phyloP scores from a whole-genome alignment of 2,797 vertebrate genomes.

The Protosalanx chinensis region DNA sequence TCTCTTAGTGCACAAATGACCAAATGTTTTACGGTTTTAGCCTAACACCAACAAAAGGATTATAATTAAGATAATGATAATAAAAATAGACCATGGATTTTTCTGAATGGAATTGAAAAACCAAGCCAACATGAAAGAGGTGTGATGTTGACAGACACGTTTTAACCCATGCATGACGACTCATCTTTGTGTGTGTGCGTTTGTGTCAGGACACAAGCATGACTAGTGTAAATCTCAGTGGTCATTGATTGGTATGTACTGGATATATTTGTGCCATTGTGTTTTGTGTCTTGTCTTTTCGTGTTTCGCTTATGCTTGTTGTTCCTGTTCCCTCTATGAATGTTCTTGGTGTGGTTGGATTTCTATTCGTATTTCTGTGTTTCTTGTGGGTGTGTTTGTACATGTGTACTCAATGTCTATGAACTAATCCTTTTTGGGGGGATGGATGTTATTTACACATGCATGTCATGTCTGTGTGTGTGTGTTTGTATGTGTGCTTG shows the following conservation, averaged over 20 bases:
- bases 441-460: neutral
- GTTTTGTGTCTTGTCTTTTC: slow-evolving; percentile 4
- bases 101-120: neutral
- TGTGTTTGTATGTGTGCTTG: slow-evolving; percentile 14
- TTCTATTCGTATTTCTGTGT: slow-evolving; percentile 2
- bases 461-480: slow-evolving; percentile 12
- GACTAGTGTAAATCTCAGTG: slow-evolving; percentile 7
- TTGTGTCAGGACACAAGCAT: slow-evolving; percentile 10
- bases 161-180: slow-evolving; percentile 2
- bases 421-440: neutral
- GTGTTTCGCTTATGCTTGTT: neutral
- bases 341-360: neutral
- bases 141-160: neutral
- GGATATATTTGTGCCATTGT: neutral
- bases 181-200: neutral
- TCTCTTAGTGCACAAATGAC: too few relatives aligned
- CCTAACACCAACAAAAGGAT: too few relatives aligned
- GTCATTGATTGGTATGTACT: slow-evolving; percentile 10
- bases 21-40: too few relatives aligned
- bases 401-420: neutral
- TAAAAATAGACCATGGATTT: neutral
- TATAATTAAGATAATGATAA: neutral
- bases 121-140: neutral
- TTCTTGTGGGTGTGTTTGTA: neutral
- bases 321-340: neutral